Percentiles rank a stretch among this genome's conserved stretches.
Conservation (phyloP, 1,140 invertebrate genomes). For the Diorhabda sublineata region DNA sequence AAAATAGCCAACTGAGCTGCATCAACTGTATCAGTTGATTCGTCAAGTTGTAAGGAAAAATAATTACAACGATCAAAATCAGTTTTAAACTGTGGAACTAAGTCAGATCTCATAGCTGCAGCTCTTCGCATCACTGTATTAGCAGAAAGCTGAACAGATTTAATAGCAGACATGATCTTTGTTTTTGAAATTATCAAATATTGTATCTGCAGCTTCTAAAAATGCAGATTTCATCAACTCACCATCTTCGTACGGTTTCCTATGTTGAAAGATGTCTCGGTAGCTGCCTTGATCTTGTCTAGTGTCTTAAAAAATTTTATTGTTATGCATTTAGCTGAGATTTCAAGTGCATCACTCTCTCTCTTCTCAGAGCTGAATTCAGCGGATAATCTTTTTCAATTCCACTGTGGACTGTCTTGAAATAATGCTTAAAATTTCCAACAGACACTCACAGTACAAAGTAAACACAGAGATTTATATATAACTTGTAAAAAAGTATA, state of each 20-base stretch:
- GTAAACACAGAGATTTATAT: too few relatives aligned
- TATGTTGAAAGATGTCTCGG: background rate
- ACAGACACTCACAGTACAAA: too few relatives aligned
- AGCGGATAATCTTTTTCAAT: too few relatives aligned
- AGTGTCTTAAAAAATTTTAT: too few relatives aligned
- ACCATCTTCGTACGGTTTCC: conserved; percentile 31
- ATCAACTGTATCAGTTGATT: background rate
- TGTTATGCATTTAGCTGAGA: too few relatives aligned
- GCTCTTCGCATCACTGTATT: conserved; percentile 6
- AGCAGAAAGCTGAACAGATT: conserved; percentile 18
- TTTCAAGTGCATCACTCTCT: too few relatives aligned
- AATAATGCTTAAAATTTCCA: too few relatives aligned
- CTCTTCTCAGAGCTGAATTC: too few relatives aligned
- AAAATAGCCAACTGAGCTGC: too few relatives aligned
- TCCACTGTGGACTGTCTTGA: too few relatives aligned
- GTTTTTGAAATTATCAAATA: conserved; percentile 28
- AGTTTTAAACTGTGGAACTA: background rate
- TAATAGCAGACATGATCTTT: conserved; percentile 24
- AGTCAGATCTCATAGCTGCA: background rate
- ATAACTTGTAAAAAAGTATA: too few relatives aligned
- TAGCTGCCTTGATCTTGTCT: too few relatives aligned
- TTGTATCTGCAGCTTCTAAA: conserved; percentile 26
- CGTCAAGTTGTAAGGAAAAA: background rate
- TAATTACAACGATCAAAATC: background rate
- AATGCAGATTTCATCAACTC: conserved; percentile 33